These are phyloP conservation scores for Cheirogaleus major DNA, from an alignment of 2,797 vertebrate species.

Conservation along the genomic window DNA sequence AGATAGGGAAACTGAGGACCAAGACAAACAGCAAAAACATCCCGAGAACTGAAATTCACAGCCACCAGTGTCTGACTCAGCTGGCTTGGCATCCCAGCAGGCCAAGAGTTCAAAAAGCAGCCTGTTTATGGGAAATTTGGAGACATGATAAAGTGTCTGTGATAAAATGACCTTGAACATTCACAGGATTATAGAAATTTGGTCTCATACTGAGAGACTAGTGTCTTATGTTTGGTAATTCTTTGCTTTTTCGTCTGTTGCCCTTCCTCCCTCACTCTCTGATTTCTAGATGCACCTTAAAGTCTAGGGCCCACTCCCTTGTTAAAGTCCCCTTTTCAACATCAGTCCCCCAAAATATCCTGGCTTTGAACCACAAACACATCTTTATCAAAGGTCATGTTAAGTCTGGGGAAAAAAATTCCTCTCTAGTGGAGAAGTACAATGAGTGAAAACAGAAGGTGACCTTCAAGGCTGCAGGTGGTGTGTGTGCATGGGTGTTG, in stretches of 20 bases:
- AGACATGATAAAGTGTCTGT: not conserved
- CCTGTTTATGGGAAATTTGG: slow-evolving; percentile 7
- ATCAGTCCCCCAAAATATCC: slow-evolving; percentile 78
- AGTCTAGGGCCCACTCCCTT: not conserved
- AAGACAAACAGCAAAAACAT: not conserved
- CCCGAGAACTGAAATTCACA: not conserved
- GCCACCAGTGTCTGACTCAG: not conserved
- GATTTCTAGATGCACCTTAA: not conserved
- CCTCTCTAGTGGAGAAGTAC: slow-evolving; percentile 24
- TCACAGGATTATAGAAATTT: not conserved
- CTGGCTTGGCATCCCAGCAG: not conserved
- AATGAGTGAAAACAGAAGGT: slow-evolving; percentile 50
- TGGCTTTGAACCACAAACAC: slow-evolving; percentile 53
- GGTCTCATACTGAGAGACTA: not conserved
- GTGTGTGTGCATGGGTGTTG: not conserved
- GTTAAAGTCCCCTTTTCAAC: slow-evolving; percentile 37
- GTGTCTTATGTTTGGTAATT: not conserved
- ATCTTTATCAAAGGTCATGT: slow-evolving; percentile 70
- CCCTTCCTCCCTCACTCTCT: not conserved
- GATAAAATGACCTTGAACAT: slow-evolving; percentile 50
- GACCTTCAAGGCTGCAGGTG: slow-evolving; percentile 45
- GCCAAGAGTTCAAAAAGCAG: slow-evolving; percentile 30
- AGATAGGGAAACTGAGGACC: slow-evolving; percentile 3
- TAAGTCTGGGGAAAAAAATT: slow-evolving; percentile 31
- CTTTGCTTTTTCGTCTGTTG: not conserved